Base-by-base conservation (phyloP, 2,888 invertebrate species). In the Drosophila planitibia region DNA sequence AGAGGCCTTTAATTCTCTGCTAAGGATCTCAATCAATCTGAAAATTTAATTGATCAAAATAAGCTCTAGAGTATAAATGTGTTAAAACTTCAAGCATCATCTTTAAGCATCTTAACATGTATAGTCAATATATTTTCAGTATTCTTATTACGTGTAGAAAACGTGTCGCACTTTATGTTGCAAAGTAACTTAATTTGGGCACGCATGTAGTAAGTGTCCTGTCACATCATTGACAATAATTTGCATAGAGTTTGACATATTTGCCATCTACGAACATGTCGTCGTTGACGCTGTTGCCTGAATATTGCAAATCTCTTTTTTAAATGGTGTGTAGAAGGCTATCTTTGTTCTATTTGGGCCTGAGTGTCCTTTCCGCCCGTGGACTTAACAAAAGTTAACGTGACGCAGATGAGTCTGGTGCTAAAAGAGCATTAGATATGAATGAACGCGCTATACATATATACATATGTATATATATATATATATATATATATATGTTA, bases 131-230 rank as follows among this genome's bases (percentile, higher is more conserved):
- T 63, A 67, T 57, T 71, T 51, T 37, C 53, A 53, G 25, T 52
- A 49, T 19, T 28, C 22, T 58, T 57, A 61, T 59, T 37, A 33
- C 60, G 53, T 67, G 49, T 30, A 30, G 30, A 28, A 58, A 63
- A 82, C 83, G 83, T 82, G 77, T 80, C 66, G 44, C 71, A 82
- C 82, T 80, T 68, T 66, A 55, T 44, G 65, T 55, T 70, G 66
- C 60, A 44, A 59, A 67, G 44, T 61, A 58, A 58, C 53, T 47
- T 35, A 54, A 51, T 59, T 55, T 53, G 41, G 33, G 28, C 55
- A 64, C 28, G 28, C 47, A 49, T 57, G 39, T 16, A 25, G 9
- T 25, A 35, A 44, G 41, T 62, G 54, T n/a, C 28, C 0, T 33
- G 76, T 66, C 82, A 82, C 76, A 64, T 73, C 55, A 59, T 16